These are phyloP conservation scores for Phrynosoma platyrhinos DNA, from an alignment of 2,113 vertebrate species.

Conservation along the genomic window DNA sequence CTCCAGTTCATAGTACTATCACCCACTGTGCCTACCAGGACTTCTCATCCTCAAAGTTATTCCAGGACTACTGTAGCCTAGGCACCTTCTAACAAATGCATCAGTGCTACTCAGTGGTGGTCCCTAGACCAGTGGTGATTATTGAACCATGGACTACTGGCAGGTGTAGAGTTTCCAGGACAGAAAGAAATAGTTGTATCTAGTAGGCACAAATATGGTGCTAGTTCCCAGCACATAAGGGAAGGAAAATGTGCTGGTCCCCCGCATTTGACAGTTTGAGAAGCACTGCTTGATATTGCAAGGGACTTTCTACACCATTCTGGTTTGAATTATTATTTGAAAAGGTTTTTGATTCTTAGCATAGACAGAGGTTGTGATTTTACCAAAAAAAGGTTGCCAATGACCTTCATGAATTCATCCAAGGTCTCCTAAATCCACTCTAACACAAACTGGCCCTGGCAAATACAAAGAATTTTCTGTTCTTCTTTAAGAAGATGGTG, in stretches of 20 bases:
- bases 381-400: not conserved
- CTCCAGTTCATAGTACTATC: too few species aligned
- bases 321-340: not conserved
- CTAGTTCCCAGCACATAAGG: too few species aligned
- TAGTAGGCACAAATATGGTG: too few species aligned
- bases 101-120: too few species aligned
- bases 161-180: too few species aligned
- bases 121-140: too few species aligned
- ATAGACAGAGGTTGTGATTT: not conserved
- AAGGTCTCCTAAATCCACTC: not conserved
- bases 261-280: too few species aligned
- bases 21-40: not conserved
- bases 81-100: not conserved
- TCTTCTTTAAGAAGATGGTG: not conserved
- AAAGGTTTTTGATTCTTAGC: not conserved
- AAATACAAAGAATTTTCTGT: not conserved
- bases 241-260: too few species aligned
- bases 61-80: not conserved
- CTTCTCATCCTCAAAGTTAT: not conserved
- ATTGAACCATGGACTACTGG: too few species aligned
- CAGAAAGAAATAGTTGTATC: too few species aligned
- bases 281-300: not conserved
- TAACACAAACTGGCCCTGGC: too few species aligned
- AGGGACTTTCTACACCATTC: not conserved
- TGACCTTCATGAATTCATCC: not conserved